Evolutionary conservation across 2,888 invertebrate genomes (phyloP), one percentile per base, ranked within the genome.

Genomic region (Cheilosia vernalis): DNA sequence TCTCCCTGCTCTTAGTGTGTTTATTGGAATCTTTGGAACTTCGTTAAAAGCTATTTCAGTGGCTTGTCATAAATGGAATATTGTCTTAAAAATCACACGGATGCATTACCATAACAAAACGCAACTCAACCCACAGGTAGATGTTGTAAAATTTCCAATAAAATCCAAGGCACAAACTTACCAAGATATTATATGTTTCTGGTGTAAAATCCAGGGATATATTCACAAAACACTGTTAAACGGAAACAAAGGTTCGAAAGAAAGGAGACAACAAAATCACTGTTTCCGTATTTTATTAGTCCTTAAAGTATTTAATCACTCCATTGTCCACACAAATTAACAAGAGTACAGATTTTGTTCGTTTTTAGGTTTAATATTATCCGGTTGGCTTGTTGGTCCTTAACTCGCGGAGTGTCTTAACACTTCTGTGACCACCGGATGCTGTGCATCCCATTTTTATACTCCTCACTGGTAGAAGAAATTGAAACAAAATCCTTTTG

Each of bases 361-460:
- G n/a, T 13, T 60, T 40, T 63, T 13, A 6, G n/a, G 15, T 61
- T 69, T 5, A 42, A 42, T n/a, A n/a, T n/a, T n/a, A n/a, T 61
- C 63, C 70, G 40, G 42, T 72, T 24, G 42, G 40, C 24, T 19
- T 42, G 19, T 60, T 73, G 37, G 73, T 80, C 70, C 72, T 84
- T 80, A 37, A 53, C 84, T 53, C 84, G 74, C 84, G 79, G 74
- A 69, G 66, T 76, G 33, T 61, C 66, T 58, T 77, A 61, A 81
- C 70, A 77, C 76, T 76, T 85, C 81, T 85, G 85, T 81, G 85
- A 76, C 76, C 81, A 81, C 80, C 77, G 85, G 85, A 85, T 85
- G 85, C 76, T 72, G 72, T 67, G 85, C 72, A 72, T 55, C 47
- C 17, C 61, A 77, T 81, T 81, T 85, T 81, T 85, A 85, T 85